Percentiles rank a stretch among this genome's conserved stretches.
Evolutionary conservation across 1,140 invertebrate species (phyloP).

Genomic region (Drosophila punjabiensis): DNA sequence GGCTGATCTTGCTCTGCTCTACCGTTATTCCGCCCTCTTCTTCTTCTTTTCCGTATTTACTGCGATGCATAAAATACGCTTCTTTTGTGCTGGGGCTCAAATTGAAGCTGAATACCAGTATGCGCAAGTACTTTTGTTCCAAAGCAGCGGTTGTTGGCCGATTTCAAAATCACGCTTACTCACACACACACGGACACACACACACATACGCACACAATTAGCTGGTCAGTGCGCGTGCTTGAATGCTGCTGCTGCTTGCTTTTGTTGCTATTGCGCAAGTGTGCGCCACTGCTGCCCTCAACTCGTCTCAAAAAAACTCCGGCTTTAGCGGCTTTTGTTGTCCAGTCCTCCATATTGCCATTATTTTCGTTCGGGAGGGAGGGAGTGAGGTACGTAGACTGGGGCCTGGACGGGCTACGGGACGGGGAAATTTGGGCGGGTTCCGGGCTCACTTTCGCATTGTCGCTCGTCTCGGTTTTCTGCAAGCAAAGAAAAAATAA

Average conservation of each 20-base stretch:
- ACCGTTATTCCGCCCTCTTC: constrained; percentile 23
- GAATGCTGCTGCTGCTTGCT: constrained; percentile 47
- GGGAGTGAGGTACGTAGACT: not conserved
- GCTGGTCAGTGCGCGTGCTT: constrained; percentile 74
- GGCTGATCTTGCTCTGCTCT: constrained; percentile 16
- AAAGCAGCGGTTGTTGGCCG: constrained; percentile 53
- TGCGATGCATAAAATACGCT: constrained; percentile 49
- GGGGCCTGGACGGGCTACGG: constrained; percentile 24
- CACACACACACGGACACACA: constrained; percentile 37
- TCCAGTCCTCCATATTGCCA: constrained; percentile 47
- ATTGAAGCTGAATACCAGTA: constrained; percentile 47
- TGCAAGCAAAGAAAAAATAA: constrained; percentile 58
- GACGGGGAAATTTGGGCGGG: constrained; percentile 4
- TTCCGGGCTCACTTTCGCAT: constrained; percentile 70
- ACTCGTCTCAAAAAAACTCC: constrained; percentile 24
- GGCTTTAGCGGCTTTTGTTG: constrained; percentile 29
- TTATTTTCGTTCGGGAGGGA: constrained; percentile 43
- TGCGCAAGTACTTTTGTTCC: constrained; percentile 43
- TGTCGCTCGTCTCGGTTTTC: constrained; percentile 74
- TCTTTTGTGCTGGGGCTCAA: constrained; percentile 53
- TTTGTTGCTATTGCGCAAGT: constrained; percentile 72
- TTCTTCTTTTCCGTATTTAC: constrained; percentile 2
- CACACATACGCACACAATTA: constrained; percentile 47
- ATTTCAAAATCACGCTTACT: constrained; percentile 47
- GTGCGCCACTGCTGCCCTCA: constrained; percentile 31